phyloP scores from a whole-genome alignment of 2,888 invertebrate genomes.

The Clanis bilineata region DNA sequence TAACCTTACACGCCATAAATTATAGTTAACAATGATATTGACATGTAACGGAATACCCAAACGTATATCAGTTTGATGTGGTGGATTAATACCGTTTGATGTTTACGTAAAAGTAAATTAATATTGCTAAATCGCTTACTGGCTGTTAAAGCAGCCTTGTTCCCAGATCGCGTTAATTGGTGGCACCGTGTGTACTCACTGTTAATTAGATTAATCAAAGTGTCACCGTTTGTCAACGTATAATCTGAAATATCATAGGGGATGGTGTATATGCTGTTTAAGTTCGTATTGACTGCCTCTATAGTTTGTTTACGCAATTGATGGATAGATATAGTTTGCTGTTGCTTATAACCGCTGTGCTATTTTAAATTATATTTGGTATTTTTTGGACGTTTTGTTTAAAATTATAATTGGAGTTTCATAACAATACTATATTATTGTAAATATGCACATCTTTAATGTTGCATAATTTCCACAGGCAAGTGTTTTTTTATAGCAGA shows the following conservation, averaged over 20 bases:
- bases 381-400: too few relatives aligned
- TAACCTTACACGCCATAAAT: neutral
- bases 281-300: neutral
- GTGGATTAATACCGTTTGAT: slow-evolving; percentile 29
- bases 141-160: slow-evolving; percentile 18
- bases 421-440: too few relatives aligned
- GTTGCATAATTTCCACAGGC: too few relatives aligned
- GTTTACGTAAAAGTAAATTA: slow-evolving; percentile 32
- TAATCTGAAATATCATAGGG: slow-evolving; percentile 31
- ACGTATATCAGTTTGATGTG: slow-evolving; percentile 10
- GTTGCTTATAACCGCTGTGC: too few relatives aligned
- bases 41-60: neutral
- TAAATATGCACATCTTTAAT: too few relatives aligned
- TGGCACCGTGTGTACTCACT: slow-evolving; percentile 35
- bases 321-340: too few relatives aligned
- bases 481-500: too few relatives aligned
- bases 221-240: slow-evolving; percentile 41
- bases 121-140: slow-evolving; percentile 31
- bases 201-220: slow-evolving; percentile 49
- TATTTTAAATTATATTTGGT: too few relatives aligned
- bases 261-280: neutral
- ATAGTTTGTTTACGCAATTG: neutral
- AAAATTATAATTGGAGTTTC: too few relatives aligned
- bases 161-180: slow-evolving; percentile 39
- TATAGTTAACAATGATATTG: neutral